Evolutionary conservation across 2,888 invertebrate species (phyloP).

Genomic region (Odontomyia ornata): DNA sequence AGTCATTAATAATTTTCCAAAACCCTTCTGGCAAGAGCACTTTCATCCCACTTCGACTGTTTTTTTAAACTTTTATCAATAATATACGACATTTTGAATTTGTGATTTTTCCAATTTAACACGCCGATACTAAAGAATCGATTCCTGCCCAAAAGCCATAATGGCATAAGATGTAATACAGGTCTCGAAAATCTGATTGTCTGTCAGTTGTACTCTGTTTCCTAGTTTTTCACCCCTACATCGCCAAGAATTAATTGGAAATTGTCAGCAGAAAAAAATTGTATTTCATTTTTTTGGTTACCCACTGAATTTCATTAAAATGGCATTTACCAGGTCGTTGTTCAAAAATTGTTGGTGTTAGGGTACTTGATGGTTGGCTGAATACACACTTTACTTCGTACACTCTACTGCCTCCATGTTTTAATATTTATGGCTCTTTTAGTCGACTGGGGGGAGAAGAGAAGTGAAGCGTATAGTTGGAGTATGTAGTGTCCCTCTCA

Average conservation of each 20-base stretch:
- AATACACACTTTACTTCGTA: not conserved
- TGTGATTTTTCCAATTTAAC: no score
- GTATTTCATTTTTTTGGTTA: conserved; percentile 37
- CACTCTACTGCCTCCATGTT: not conserved
- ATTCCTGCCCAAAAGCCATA: no score
- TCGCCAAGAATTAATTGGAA: conserved; percentile 49
- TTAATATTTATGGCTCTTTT: conserved; percentile 43
- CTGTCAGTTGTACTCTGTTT: not conserved
- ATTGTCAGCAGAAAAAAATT: conserved; percentile 48
- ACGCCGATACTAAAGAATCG: no score
- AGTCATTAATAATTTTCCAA: no score
- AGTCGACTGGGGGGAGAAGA: not conserved
- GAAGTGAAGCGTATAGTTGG: not conserved
- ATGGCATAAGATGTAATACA: no score
- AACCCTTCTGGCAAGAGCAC: no score
- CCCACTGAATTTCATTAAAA: conserved; percentile 43
- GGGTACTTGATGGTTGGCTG: conserved; percentile 6
- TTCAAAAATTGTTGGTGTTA: conserved; percentile 26
- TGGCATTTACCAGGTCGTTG: conserved; percentile 42
- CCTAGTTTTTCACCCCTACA: conserved; percentile 2
- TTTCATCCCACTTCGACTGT: no score
- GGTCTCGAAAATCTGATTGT: no score
- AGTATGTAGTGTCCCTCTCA: not conserved
- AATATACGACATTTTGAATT: no score
- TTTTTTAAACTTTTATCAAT: no score